Base-by-base conservation (phyloP, 2,797 vertebrate genomes). In the Epinephelus malabaricus region DNA sequence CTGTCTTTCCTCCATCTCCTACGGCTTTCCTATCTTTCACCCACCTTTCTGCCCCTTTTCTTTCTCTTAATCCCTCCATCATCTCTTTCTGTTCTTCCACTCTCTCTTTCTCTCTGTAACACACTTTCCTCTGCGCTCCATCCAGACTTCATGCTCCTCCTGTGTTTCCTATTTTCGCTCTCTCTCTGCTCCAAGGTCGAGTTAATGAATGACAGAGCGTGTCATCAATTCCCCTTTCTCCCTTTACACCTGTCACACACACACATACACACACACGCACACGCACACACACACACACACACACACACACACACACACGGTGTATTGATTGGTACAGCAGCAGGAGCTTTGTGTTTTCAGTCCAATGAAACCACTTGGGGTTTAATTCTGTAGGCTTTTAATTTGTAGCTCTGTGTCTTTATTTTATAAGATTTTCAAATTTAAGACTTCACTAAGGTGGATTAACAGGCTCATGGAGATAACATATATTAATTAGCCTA, bases 141-240 rank as follows among this genome's bases (percentile, higher is more conserved):
- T 34, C 55, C 43, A 55, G 47, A 76, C 61, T 38, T 67, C 43
- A 75, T 64, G 60, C 18, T 34, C 19, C 51, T 59, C 6, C n/a
- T 17, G 45, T 40, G 21, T 77, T 60, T 64, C 55, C 59, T 40
- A 12, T 79, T 76, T 71, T 72, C 38, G 46, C 69, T 68, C 62
- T 83, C 59, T 69, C 60, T 61, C 27, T 65, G 60, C 63, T 73
- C 40, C 78, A 86, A 87, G 85, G 85, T 88, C 43, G 27, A 82
- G 78, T 82, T 84, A 90, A 88, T 85, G 84, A 88, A 88, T 82
- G 82, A 89, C 86, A 79, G 67, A 79, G 75, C 30, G 11, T 82
- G 78, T 87, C 88, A 90, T 90, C 76, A 82, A 85, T 84, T 88
- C 62, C 70, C 73, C 19, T 78, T 78, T 62, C 60, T 77, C 71